Evolutionary conservation across 2,797 vertebrate species (phyloP), one percentile per base, ranked within the genome.

Genomic region (Mormyrops boulengeri): DNA sequence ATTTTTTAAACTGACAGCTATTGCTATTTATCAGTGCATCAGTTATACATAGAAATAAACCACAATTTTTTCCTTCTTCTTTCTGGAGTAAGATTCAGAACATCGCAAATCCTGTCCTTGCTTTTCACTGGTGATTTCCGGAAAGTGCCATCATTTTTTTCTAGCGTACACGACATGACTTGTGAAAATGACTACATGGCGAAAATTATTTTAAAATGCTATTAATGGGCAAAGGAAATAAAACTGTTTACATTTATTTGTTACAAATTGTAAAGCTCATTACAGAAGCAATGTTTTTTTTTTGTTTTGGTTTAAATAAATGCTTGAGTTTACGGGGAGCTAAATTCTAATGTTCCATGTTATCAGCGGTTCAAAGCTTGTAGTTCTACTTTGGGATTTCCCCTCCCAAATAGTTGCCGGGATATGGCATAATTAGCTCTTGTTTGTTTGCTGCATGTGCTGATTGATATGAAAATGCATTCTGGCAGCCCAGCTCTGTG

Each of bases 351-450:
- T 77, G 19, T 47, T 38, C 85, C 7, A 22, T 50, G 89, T 7
- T 50, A 41, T 52, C 30, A 53, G 44, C 6, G 2, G 57, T 34
- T 52, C 47, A 50, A 34, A 73, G 85, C 50, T 22, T 49, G 14
- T 26, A 85, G n/a, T 11, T 60, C 52, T 44, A 8, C 80, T 90
- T 50, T 52, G 41, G 89, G 17, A 52, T 26, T 85, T 55, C 41
- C 12, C 19, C 80, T 14, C 17, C 86, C 57, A 82, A 88, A 55
- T 12, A 88, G 86, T 77, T 57, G 49, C 34, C 3, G 1, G 73
- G 69, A 53, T 77, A 53, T 49, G 50, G 38, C 41, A 55, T 90
- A 88, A 90, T 90, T 90, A 84, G 62, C 52, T 88, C 69, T 82
- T 88, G 86, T 90, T 50, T 57, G 66, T 52, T 52, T 17, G 69